phyloP scores from a whole-genome alignment of 2,888 invertebrate species.

The Agriotes lineatus region DNA sequence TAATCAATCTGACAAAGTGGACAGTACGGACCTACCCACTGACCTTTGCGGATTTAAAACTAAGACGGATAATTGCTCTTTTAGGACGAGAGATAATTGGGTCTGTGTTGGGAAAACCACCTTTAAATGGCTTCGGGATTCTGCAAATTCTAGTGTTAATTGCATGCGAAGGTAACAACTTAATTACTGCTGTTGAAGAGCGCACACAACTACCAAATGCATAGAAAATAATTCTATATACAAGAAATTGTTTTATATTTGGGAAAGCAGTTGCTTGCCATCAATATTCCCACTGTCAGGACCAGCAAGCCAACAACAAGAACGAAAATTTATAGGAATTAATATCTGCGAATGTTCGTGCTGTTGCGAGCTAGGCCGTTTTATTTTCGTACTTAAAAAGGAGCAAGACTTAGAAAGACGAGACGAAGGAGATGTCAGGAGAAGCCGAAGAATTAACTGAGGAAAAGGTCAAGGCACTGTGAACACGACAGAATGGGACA shows the following conservation, averaged over 20 bases:
- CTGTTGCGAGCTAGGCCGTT: background rate
- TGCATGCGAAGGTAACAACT: too few relatives aligned
- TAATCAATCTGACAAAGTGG: background rate
- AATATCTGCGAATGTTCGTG: conserved; percentile 5
- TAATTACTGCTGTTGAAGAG: too few relatives aligned
- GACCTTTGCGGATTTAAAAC: conserved; percentile 17
- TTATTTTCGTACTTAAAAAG: background rate
- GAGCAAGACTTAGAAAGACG: background rate
- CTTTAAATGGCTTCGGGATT: background rate
- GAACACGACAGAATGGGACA: background rate
- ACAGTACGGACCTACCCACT: background rate
- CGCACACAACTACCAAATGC: too few relatives aligned
- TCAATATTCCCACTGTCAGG: too few relatives aligned
- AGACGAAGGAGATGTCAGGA: background rate
- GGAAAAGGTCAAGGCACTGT: conserved; percentile 1
- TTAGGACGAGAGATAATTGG: background rate
- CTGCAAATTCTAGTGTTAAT: too few relatives aligned
- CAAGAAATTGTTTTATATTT: too few relatives aligned
- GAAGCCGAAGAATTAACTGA: conserved; percentile 3
- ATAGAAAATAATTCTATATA: too few relatives aligned
- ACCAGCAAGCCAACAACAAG: background rate
- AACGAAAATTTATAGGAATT: background rate
- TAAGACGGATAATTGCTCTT: conserved; percentile 16
- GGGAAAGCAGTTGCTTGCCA: too few relatives aligned
- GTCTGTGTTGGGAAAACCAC: background rate